Base-by-base conservation (phyloP, 1,140 invertebrate genomes). In the Magallana gigas region DNA sequence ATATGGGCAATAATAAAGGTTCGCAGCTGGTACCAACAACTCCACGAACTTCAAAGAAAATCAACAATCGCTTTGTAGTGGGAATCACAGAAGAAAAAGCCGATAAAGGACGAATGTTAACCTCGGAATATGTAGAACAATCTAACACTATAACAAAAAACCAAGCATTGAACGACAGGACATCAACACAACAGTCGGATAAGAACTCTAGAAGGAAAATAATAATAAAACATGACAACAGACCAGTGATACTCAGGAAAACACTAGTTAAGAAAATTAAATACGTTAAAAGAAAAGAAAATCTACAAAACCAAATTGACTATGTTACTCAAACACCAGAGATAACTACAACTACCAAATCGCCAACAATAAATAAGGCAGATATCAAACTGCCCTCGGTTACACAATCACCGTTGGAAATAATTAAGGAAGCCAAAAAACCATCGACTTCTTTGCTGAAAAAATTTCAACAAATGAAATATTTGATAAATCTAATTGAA, bases 401-500 rank as follows among this genome's bases (percentile, higher is more conserved):
- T 76, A 29, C 23, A 76, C 29, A 76, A 76, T 76, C 68, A 29
- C 68, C 68, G 36, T 76, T 76, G 23, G 68, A 76, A 76, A 76
- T 76, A 8, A 76, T 76, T 12, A 8, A 76, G 36, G 68, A 76
- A 12, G 68, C 68, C 18, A 76, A 76, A 29, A 76, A 76, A 29
- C 68, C 68, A 76, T 36, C 68, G 23, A 76, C 68, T 8, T 76
- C 68, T 29, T 29, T 76, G 68, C 23, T 76, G 7, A 18, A 76
- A 29, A 76, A 76, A 76, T 76, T 76, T 76, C 23, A 76, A 29
- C 68, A 76, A 76, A 76, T 76, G 68, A 76, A 76, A 36, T 76
- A 76, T 23, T 23, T 76, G 23, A 76, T 76, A 76, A 76, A 76
- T 76, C 29, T 76, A 9, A 76, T 76, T 76, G 68, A 76, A 29